Base-by-base conservation (phyloP, 2,113 vertebrate genomes). In the Sphaerodactylus townsendi region DNA sequence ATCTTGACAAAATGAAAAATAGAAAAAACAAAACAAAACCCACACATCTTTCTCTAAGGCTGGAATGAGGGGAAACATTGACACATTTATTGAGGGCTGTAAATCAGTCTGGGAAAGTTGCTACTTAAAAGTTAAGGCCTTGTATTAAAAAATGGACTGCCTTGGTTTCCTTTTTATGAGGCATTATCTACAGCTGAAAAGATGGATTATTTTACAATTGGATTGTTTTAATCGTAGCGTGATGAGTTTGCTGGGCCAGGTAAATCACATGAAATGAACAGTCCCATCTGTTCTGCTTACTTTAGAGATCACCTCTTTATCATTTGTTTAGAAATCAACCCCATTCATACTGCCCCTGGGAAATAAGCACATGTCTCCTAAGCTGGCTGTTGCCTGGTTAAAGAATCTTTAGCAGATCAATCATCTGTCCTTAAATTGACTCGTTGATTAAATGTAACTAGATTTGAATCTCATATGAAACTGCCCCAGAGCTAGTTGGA, bases 261-360 rank as follows among this genome's bases (percentile, higher is more conserved):
- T 74, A 86, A 80, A 44, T 53, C 59, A 30, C 48, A 48, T 76
- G 41, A 25, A 83, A 86, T 75, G 15, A 81, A 75, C 4, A 71
- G 35, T 79, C 90, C 50, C 72, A 86, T 69, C 41, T 64, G 17
- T 66, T 25, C 65, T 87, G 73, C 76, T 66, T 91, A 48, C 78
- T 75, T 80, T 84, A 66, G 70, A 81, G 81, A 33, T 75, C 78
- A 62, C n/a, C 8, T 78, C 10, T 75, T 69, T 68, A 48, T 76
- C 53, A 75, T 44, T 76, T 77, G 65, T 14, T 79, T 72, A 79
- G 83, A 79, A 68, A 64, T 86, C 65, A 84, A 53, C 53, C 83
- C 82, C 48, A 81, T 88, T 86, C 44, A 44, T 48, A 30, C 69
- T 75, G 59, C 53, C 44, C 41, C 56, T 19, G 68, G 74, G 48